Evolutionary conservation across 2,113 vertebrate genomes (phyloP).

Genomic region (Neogobius melanostomus): DNA sequence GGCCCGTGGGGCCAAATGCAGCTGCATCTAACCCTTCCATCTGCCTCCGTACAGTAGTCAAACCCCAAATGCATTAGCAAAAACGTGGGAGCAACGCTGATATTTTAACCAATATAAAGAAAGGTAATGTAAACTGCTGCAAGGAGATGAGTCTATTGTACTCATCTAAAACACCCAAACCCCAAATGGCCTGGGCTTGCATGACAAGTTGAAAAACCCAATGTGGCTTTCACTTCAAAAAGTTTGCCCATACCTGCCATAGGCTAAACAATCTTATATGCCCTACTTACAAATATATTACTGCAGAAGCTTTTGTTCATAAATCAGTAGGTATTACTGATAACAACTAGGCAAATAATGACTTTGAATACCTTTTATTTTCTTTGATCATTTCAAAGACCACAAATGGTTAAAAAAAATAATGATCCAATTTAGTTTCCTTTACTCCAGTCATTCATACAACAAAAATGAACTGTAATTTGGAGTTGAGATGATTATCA

Average conservation of each 20-base stretch:
- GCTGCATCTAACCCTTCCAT: too few relatives aligned
- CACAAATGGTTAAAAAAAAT: constrained; percentile 12
- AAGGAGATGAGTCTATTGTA: too few relatives aligned
- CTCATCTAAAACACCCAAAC: too few relatives aligned
- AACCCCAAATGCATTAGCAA: too few relatives aligned
- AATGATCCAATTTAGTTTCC: constrained; percentile 25
- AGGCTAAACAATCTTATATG: not conserved
- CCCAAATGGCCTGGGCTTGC: too few relatives aligned
- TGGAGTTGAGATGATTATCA: constrained; percentile 14
- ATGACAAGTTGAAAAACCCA: too few relatives aligned
- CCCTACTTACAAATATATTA: constrained; percentile 5
- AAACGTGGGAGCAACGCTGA: too few relatives aligned
- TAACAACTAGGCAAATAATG: constrained; percentile 29
- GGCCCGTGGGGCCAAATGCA: too few relatives aligned
- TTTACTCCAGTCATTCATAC: constrained; percentile 16
- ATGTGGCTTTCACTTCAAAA: too few relatives aligned
- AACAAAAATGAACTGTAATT: constrained; percentile 4
- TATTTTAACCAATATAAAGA: too few relatives aligned
- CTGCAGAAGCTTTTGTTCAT: constrained; percentile 8
- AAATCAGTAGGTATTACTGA: constrained; percentile 35
- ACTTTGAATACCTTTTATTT: constrained; percentile 9
- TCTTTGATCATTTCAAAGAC: constrained; percentile 12
- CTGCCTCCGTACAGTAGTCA: too few relatives aligned
- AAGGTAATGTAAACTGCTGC: too few relatives aligned
- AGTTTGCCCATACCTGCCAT: not conserved